Evolutionary conservation across 2,113 vertebrate species (phyloP).

Genomic region (Spilogale gracilis): DNA sequence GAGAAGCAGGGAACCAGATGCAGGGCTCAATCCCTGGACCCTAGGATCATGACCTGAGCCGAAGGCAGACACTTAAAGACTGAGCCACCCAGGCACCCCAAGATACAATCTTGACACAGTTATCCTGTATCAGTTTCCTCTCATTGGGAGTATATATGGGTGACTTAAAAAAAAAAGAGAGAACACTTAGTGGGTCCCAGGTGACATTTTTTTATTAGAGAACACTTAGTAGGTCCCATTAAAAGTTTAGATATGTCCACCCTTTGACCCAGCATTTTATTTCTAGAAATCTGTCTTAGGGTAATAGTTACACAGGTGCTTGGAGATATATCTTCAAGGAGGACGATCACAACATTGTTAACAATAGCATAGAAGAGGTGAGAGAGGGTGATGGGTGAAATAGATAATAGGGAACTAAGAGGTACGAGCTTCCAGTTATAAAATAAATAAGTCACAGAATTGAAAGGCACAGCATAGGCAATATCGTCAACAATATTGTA

Average conservation of each 20-base stretch:
- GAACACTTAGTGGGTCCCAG: too few relatives aligned
- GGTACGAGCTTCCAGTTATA: not conserved
- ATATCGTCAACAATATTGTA: not conserved
- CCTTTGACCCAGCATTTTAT: not conserved
- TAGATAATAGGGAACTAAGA: not conserved
- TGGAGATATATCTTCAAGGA: not conserved
- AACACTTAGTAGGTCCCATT: not conserved
- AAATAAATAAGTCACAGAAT: not conserved
- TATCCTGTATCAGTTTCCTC: not conserved
- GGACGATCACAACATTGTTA: not conserved
- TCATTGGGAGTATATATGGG: not conserved
- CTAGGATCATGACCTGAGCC: too few relatives aligned
- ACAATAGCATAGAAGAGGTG: not conserved
- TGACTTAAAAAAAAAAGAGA: too few relatives aligned
- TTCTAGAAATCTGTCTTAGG: not conserved
- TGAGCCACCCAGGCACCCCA: too few relatives aligned
- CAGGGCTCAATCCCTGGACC: too few relatives aligned
- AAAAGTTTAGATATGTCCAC: not conserved
- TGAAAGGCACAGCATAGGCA: not conserved
- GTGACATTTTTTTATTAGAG: not conserved
- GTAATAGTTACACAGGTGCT: not conserved
- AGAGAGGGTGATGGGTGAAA: not conserved
- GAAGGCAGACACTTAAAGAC: too few relatives aligned
- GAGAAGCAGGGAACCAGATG: too few relatives aligned
- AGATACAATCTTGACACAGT: not conserved